Evolutionary conservation across 1,140 invertebrate genomes (phyloP), one percentile per base, ranked within the genome.

Genomic region (Apis cerana): DNA sequence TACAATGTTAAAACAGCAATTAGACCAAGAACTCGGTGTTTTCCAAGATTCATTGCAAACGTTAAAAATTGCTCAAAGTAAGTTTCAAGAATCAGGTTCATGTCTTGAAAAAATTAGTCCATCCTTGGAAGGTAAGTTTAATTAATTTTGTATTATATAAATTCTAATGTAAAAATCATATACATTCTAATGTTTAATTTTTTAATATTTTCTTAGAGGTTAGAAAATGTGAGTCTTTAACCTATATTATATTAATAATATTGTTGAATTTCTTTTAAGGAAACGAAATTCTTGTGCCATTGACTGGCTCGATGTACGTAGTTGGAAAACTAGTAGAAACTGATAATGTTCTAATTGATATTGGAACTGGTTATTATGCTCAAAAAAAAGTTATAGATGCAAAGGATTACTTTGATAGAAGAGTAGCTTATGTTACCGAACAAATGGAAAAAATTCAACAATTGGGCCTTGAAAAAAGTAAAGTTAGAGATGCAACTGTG

Each of bases 291-390:
- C 93, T 99, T 13, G 98, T 99, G 33, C 98, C 98, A 17, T 94
- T 99, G 1, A 99, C 98, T 59, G 97, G 97, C 83, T 99, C 98
- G 89, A 98, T 99, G 97, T 99, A 99, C 95, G 98, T 99, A 33
- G 97, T 98, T 83, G 98, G 98, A 15, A 96, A 96, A 90, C 94
- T 99, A 69, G 95, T 96, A 82, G 96, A 99, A 92, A 96, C 97
- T 21, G 95, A 97, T 77, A 97, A 97, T 64, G 97, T 99, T 43
- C 94, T 99, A 17, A 97, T 99, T 80, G 98, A 99, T 93, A 97
- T 99, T 92, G 98, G 98, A 68, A 99, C 98, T 80, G 98, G 98
- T 86, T 99, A 99, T 93, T 99, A 97, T 94, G 97, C 97, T n/a
- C 97, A 98, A 93, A 98, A 98, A 96, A 96, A 96, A 91, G 95